These are phyloP conservation scores for Drosophila neonasuta DNA, from an alignment of 2,888 invertebrate species.

Conservation along the genomic window DNA sequence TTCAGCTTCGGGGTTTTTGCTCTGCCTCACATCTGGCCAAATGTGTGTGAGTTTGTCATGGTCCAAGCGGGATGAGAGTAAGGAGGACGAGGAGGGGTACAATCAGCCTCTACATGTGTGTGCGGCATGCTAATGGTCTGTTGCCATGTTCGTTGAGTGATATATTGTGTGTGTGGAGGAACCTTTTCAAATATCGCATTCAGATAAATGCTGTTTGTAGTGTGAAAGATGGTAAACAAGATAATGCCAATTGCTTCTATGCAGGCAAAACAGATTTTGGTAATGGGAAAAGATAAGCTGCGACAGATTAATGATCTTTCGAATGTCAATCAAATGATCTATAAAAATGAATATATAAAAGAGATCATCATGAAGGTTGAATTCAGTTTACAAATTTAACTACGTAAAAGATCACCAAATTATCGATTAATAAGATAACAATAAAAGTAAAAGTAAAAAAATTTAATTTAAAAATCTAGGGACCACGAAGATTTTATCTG, in stretches of 20 bases:
- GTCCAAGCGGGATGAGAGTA: constrained; percentile 3
- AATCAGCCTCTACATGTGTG: constrained; percentile 36
- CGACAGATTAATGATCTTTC: not conserved
- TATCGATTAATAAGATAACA: too few species aligned
- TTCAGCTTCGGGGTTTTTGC: constrained; percentile 35
- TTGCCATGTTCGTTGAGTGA: constrained; percentile 26
- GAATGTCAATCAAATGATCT: not conserved
- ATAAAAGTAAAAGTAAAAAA: too few species aligned
- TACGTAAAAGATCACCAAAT: too few species aligned
- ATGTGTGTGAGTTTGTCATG: constrained; percentile 46
- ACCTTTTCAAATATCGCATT: not conserved
- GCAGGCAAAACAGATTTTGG: constrained; percentile 5
- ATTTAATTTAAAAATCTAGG: too few species aligned
- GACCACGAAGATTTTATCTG: too few species aligned
- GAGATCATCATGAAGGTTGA: not conserved
- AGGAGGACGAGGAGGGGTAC: not conserved
- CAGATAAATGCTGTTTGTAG: constrained; percentile 25
- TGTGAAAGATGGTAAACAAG: constrained; percentile 28
- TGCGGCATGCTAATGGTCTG: constrained; percentile 50
- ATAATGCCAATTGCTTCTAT: constrained; percentile 9
- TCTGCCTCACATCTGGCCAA: constrained; percentile 58
- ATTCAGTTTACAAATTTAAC: too few species aligned
- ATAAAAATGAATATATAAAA: not conserved
- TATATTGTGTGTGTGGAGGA: not conserved
- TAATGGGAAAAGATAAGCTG: not conserved